phyloP scores from a whole-genome alignment of 2,888 invertebrate genomes.

The Ennomos fuscantarius region DNA sequence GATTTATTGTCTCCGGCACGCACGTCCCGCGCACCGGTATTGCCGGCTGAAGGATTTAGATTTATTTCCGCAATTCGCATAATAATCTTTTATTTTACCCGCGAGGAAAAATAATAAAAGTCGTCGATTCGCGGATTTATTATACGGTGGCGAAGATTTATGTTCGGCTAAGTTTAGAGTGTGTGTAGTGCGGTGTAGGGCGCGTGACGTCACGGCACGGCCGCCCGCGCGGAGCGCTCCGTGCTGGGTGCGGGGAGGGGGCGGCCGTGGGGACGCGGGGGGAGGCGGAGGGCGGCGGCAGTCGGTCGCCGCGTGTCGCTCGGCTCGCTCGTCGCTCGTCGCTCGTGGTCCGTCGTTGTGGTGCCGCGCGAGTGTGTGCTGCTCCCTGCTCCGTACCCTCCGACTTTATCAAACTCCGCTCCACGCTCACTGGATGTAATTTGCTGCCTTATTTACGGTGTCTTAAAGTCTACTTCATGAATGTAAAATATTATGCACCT shows the following conservation, averaged over 20 bases:
- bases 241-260: neutral
- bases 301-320: too few species aligned
- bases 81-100: constrained; percentile 24
- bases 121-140: constrained; percentile 29
- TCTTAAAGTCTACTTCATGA: too few species aligned
- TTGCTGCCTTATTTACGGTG: too few species aligned
- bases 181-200: constrained; percentile 5
- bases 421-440: too few species aligned
- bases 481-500: too few species aligned
- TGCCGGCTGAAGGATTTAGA: constrained; percentile 5
- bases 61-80: constrained; percentile 22
- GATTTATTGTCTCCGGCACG: constrained; percentile 13
- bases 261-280: too few species aligned
- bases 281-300: too few species aligned
- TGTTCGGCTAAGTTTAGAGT: constrained; percentile 15
- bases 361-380: too few species aligned
- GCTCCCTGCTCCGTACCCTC: too few species aligned
- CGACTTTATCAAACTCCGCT: too few species aligned
- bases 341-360: too few species aligned
- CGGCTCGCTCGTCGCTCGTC: too few species aligned
- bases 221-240: constrained; percentile 1
- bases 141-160: constrained; percentile 18
- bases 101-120: constrained; percentile 23
- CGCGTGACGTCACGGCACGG: constrained; percentile 17
- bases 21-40: constrained; percentile 8